Conservation (phyloP, 2,113 vertebrate genomes). For the Protobothrops mucrosquamatus region DNA sequence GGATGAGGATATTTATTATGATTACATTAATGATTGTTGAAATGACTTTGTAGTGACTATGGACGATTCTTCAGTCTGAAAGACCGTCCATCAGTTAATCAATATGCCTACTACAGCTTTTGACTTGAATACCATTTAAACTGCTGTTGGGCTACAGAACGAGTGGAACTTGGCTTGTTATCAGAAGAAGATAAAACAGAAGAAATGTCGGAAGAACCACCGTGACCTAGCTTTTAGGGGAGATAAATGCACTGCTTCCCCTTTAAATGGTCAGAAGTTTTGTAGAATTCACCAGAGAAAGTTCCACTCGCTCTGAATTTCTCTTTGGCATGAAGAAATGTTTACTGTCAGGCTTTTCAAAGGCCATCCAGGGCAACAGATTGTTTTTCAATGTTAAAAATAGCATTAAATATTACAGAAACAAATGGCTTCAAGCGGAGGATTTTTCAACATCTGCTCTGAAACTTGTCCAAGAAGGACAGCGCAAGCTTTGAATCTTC, state of each 20-base stretch:
- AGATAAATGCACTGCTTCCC: not conserved
- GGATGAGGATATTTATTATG: not conserved
- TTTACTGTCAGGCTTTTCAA: conserved; percentile 27
- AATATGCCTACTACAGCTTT: not conserved
- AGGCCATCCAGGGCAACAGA: not conserved
- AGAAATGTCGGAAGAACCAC: conserved; percentile 1
- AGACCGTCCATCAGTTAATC: not conserved
- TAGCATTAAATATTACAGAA: conserved; percentile 8
- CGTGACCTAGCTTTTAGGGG: not conserved
- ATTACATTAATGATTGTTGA: not conserved
- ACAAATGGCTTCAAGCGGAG: not conserved
- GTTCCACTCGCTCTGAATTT: not conserved
- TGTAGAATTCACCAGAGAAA: conserved; percentile 19
- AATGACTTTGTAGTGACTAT: not conserved
- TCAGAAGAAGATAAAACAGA: not conserved
- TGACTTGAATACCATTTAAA: not conserved
- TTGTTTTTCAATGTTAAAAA: not conserved
- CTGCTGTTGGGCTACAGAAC: not conserved
- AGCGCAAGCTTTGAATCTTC: conserved; percentile 2
- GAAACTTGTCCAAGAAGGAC: not conserved
- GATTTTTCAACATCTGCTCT: not conserved
- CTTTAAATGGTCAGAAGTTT: not conserved
- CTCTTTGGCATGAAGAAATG: not conserved
- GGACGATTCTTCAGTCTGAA: not conserved
- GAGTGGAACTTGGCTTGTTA: not conserved